Base-by-base conservation (phyloP, 2,888 invertebrate genomes). In the Leistus spinibarbis region DNA sequence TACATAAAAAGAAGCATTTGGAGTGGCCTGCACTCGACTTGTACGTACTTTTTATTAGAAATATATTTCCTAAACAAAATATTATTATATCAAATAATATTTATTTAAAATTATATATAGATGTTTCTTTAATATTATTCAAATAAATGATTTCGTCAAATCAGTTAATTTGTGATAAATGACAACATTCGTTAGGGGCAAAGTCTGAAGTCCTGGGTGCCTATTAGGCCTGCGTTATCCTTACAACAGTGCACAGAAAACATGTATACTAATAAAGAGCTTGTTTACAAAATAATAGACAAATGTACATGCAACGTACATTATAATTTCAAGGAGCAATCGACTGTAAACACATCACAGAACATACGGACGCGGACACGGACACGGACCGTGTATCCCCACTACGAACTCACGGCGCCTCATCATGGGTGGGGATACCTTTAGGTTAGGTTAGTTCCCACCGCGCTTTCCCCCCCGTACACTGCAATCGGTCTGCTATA, bases 211-310 rank as follows among this genome's bases (percentile, higher is more conserved):
- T 65, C 69, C 64, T 24, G 27, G 53, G 66, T 10, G n/a, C 54
- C 56, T 72, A 72, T 71, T 76, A 72, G 68, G 63, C 16, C 68
- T 68, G 40, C 40, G 40, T 13, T 13, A 40, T 40, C 40, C 7
- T 4, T 13, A 24, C 7, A 3, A 4, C 3, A 3, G 57, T 66
- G 54, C 64, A 64, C 71, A 71, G 23, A 57, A 62, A 77, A 76
- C 77, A 79, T 71, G 78, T 76, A 24, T 24, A 78, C 81, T 84
- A 84, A 84, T 85, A 85, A 84, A 84, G 82, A 78, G 83, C 83
- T 84, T 83, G 84, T 85, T 84, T 84, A 85, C 83, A 84, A 83
- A 83, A 84, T 83, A 84, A 84, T 83, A 84, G 83, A 82, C 77
- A 80, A 76, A 77, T 60, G 72, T 74, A 76, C 70, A 69, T 76